Percentiles rank a stretch among this genome's conserved stretches.
Conservation (phyloP, 2,797 vertebrate genomes). For the Intellagama lesueurii region DNA sequence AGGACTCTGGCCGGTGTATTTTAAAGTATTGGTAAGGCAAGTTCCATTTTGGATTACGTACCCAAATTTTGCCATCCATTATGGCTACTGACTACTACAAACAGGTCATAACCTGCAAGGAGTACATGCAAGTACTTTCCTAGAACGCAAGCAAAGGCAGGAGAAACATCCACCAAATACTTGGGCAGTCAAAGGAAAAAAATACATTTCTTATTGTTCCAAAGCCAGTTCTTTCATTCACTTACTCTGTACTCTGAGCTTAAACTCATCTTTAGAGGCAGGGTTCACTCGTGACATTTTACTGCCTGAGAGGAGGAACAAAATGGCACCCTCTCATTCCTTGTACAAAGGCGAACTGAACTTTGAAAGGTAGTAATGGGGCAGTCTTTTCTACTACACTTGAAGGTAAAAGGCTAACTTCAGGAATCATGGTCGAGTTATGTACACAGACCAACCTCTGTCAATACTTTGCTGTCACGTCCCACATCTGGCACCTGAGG, state of each 20-base stretch:
- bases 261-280: background rate
- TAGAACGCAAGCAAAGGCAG: background rate
- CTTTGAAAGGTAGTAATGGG: background rate
- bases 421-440: background rate
- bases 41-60: background rate
- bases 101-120: background rate
- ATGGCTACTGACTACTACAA: background rate
- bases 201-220: background rate
- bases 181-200: background rate
- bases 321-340: background rate
- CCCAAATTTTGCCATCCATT: background rate
- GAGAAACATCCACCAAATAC: background rate
- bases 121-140: background rate
- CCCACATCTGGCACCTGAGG: background rate
- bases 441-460: background rate
- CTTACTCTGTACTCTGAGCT: background rate
- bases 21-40: background rate
- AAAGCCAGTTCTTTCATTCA: background rate
- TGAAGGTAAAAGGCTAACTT: background rate
- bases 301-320: background rate
- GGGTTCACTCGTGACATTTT: background rate
- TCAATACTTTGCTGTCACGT: background rate
- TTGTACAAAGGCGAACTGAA: background rate
- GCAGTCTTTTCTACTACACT: background rate
- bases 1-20: too few relatives aligned